Conservation (phyloP, 2,113 vertebrate species). For the Actinemys pallida region DNA sequence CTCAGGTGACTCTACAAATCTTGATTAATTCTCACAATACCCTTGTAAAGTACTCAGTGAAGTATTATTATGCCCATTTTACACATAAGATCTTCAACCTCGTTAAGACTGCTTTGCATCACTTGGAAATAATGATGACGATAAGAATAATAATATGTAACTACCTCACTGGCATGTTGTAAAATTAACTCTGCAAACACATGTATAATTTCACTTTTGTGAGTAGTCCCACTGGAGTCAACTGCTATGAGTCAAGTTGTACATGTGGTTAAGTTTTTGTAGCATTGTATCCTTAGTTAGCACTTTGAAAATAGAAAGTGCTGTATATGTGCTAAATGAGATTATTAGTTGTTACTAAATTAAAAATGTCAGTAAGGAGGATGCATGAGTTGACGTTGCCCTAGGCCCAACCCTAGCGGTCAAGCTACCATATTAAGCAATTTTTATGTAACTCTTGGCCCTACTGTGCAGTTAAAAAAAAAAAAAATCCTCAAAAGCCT, state of each 20-base stretch:
- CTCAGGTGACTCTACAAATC: neutral
- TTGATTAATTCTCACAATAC: neutral
- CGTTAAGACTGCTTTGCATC: neutral
- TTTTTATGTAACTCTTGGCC: constrained; percentile 38
- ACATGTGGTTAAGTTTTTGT: neutral
- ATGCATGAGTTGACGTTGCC: neutral
- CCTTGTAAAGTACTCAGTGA: neutral
- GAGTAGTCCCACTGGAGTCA: neutral
- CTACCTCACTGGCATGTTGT: neutral
- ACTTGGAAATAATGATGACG: neutral
- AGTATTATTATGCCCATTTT: neutral
- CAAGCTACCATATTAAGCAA: neutral
- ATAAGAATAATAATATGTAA: neutral
- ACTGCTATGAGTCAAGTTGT: neutral
- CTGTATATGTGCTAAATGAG: neutral
- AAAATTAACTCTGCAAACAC: neutral
- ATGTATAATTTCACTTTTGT: neutral
- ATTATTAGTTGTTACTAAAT: neutral
- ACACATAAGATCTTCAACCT: neutral
- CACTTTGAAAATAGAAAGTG: constrained; percentile 1
- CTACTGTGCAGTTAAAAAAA: neutral
- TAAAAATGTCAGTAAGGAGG: neutral
- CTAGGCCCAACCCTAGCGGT: neutral
- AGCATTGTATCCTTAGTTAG: neutral
- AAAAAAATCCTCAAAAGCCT: constrained; percentile 30